phyloP scores from a whole-genome alignment of 1,140 invertebrate genomes.

The Nomia melanderi region DNA sequence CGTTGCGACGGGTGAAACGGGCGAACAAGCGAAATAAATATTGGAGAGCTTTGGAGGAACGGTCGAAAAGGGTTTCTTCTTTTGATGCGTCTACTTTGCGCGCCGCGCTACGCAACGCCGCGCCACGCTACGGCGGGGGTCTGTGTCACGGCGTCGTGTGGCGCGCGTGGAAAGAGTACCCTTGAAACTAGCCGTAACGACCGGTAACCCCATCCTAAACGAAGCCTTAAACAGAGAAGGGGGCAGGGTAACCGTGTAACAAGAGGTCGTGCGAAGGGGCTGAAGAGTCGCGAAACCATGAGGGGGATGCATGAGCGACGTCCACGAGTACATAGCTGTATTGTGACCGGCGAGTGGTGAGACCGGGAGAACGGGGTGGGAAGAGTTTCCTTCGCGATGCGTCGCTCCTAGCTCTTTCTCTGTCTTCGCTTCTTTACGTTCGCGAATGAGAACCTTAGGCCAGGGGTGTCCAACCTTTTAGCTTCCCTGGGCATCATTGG shows the following conservation, averaged over 20 bases:
- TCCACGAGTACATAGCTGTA: conserved; percentile 55
- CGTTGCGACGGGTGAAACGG: too few species aligned
- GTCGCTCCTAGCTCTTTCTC: conserved; percentile 40
- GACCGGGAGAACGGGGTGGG: too few species aligned
- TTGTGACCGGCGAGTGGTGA: conserved; percentile 71
- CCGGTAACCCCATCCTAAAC: conserved; percentile 73
- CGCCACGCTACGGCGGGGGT: background rate
- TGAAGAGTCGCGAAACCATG: conserved; percentile 63
- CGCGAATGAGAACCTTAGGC: background rate
- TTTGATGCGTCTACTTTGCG: conserved; percentile 46
- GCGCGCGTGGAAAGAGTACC: conserved; percentile 33
- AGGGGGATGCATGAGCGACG: conserved; percentile 40
- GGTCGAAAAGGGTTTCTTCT: conserved; percentile 41
- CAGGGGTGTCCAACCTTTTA: too few species aligned
- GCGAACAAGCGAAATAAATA: background rate
- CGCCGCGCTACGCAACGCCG: background rate
- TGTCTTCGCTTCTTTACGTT: background rate
- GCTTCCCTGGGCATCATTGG: too few species aligned
- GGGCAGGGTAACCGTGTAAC: conserved; percentile 72
- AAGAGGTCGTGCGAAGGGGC: conserved; percentile 69
- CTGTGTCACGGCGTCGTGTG: conserved; percentile 14
- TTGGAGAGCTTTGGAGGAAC: conserved; percentile 18
- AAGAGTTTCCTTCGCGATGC: too few species aligned
- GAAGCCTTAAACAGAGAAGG: conserved; percentile 74
- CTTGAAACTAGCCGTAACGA: conserved; percentile 72